A percentile compares a stretch with the other conserved stretches of the same genome.
These are phyloP conservation scores for Micrasema longulum DNA, from an alignment of 1,140 invertebrate species.

Conservation along the genomic window DNA sequence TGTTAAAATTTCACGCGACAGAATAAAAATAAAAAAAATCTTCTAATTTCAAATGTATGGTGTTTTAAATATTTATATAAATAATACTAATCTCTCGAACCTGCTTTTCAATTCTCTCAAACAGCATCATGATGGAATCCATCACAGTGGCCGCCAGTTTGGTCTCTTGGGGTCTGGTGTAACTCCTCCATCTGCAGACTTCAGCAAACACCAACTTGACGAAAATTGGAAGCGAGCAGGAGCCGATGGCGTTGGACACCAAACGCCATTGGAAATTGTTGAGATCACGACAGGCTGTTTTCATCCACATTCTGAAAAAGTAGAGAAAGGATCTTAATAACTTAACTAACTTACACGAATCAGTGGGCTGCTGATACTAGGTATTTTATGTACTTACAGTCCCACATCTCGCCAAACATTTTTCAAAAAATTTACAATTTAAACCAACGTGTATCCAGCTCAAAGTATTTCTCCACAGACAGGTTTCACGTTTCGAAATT, in stretches of 20 bases:
- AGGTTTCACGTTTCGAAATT: too few species aligned
- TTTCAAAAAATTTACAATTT: too few species aligned
- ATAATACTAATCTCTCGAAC: too few species aligned
- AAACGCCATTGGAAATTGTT: conserved; percentile 95
- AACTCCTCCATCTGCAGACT: conserved; percentile 96
- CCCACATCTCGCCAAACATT: too few species aligned
- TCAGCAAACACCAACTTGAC: conserved; percentile 97
- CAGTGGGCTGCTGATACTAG: too few species aligned
- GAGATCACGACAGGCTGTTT: conserved; percentile 87
- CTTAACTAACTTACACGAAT: background rate
- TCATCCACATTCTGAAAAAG: conserved; percentile 87
- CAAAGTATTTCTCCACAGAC: background rate
- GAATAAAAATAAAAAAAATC: too few species aligned
- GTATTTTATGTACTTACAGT: too few species aligned
- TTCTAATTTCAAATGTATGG: too few species aligned
- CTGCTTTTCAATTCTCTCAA: conserved; percentile 94
- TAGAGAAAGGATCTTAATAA: background rate
- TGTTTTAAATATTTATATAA: too few species aligned
- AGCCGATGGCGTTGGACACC: conserved; percentile 91
- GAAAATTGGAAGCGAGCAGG: conserved; percentile 96
- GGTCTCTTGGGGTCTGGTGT: conserved; percentile 93
- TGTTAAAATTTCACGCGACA: too few species aligned
- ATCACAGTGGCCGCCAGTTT: conserved; percentile 94
- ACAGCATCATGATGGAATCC: conserved; percentile 97
- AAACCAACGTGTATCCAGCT: too few species aligned